These are phyloP conservation scores for Tanypteryx hageni DNA, from an alignment of 2,888 invertebrate species.

Conservation along the genomic window DNA sequence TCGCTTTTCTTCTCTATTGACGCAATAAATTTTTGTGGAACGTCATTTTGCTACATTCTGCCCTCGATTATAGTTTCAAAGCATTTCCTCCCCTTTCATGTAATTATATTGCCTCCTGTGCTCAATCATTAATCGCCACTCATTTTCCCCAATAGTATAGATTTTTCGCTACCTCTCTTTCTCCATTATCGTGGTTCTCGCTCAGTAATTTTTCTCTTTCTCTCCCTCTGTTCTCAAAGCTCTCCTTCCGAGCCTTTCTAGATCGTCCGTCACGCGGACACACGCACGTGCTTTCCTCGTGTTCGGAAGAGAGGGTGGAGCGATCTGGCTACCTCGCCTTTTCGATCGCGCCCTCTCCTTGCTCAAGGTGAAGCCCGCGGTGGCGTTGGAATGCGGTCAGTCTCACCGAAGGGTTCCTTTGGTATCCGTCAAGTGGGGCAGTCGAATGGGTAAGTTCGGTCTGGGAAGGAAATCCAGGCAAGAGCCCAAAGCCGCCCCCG, in stretches of 20 bases:
- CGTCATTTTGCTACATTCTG: no score
- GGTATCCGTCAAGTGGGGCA: conserved; percentile 36
- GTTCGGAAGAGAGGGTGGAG: neutral
- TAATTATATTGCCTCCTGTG: no score
- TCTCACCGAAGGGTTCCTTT: neutral
- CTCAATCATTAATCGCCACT: no score
- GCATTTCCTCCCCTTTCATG: no score
- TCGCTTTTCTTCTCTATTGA: no score
- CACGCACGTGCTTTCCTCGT: neutral
- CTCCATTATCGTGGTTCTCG: no score
- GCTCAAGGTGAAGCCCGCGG: conserved; percentile 51
- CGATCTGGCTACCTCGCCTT: neutral
- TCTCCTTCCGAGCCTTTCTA: neutral
- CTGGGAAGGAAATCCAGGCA: conserved; percentile 35
- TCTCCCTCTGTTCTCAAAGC: neutral
- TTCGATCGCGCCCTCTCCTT: conserved; percentile 26
- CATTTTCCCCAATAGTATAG: no score
- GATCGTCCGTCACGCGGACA: neutral
- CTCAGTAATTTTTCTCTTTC: neutral
- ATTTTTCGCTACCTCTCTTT: no score
- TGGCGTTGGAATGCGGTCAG: conserved; percentile 29
- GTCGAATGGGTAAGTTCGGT: conserved; percentile 57
- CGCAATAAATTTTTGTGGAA: no score
- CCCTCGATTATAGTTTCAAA: no score
- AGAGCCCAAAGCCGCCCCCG: neutral